Conservation (phyloP, 2,113 vertebrate genomes). For the Crotalus viridis region DNA sequence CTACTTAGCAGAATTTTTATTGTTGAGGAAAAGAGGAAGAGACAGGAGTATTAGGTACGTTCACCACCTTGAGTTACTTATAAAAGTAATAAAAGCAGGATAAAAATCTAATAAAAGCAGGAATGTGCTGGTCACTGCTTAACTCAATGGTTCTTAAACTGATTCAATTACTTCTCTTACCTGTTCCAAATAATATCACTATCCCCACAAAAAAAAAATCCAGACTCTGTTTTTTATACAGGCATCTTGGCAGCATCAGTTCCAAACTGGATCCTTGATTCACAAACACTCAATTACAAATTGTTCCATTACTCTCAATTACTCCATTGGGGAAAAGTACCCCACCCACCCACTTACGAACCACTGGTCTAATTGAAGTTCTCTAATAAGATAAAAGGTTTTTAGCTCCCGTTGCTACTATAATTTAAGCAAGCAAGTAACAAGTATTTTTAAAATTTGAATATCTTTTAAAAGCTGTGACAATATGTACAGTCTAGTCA, state of each 20-base stretch:
- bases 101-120: background rate
- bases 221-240: background rate
- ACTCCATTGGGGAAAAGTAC: background rate
- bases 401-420: background rate
- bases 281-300: background rate
- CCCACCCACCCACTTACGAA: background rate
- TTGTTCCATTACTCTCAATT: background rate
- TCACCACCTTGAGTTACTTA: background rate
- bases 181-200: background rate
- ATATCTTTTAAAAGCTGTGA: background rate
- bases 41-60: background rate
- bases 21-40: background rate
- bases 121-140: background rate
- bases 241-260: background rate
- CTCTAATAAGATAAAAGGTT: background rate
- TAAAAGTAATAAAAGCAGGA: background rate
- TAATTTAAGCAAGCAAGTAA: background rate
- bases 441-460: background rate
- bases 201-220: background rate
- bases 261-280: background rate
- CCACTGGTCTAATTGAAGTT: background rate
- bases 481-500: background rate
- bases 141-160: background rate
- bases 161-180: background rate
- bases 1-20: background rate